phyloP scores from a whole-genome alignment of 1,140 invertebrate genomes.

The Dendrolimus kikuchii region DNA sequence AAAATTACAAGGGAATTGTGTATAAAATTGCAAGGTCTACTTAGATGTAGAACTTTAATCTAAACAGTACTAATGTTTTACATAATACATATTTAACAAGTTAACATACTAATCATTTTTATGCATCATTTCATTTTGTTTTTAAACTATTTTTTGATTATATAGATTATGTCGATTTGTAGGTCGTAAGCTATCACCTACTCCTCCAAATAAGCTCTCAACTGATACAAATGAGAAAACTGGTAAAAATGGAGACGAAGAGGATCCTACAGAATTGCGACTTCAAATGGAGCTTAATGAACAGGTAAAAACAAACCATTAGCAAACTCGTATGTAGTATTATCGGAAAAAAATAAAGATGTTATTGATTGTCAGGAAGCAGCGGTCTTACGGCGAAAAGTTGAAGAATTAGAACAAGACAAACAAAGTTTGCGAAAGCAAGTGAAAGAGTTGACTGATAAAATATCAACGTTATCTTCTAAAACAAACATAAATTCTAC shows the following conservation, averaged over 20 bases:
- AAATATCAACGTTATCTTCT: conserved; percentile 62
- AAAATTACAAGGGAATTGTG: not conserved
- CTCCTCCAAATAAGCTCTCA: conserved; percentile 76
- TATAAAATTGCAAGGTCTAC: not conserved
- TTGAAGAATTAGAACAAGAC: conserved; percentile 88
- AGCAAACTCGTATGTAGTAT: conserved; percentile 1
- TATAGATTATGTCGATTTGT: conserved; percentile 7
- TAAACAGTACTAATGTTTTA: conserved; percentile 1
- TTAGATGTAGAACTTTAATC: not conserved
- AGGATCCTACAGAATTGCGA: conserved; percentile 83
- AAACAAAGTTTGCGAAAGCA: conserved; percentile 83
- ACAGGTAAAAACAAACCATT: conserved; percentile 66
- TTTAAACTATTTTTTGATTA: not conserved
- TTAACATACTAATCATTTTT: conserved; percentile 7
- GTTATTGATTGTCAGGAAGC: conserved; percentile 76
- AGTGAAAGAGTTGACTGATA: conserved; percentile 84
- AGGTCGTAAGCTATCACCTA: conserved; percentile 79
- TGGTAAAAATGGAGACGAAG: conserved; percentile 82
- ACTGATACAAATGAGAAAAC: conserved; percentile 80
- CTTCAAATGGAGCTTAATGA: conserved; percentile 91
- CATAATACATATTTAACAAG: not conserved
- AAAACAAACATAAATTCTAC: conserved; percentile 49
- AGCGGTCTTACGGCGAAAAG: conserved; percentile 83
- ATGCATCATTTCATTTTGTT: conserved; percentile 7
- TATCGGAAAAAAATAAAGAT: not conserved